A percentile compares a stretch with the other conserved stretches of the same genome.
phyloP scores from a whole-genome alignment of 2,113 vertebrate species.

The Notechis scutatus region DNA sequence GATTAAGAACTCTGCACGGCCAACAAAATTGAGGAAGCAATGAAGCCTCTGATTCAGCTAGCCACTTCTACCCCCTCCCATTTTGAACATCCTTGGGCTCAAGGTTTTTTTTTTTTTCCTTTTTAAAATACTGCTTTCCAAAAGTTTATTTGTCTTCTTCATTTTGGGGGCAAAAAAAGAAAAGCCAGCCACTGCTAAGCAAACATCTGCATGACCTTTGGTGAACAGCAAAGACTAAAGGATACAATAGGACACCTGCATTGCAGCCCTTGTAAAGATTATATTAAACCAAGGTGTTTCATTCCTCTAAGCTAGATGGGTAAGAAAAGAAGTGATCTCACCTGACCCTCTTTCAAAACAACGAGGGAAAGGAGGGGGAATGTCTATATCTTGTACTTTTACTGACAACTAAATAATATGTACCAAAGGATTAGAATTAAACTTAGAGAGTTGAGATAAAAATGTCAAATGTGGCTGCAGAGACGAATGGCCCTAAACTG shows the following conservation, averaged over 20 bases:
- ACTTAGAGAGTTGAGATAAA: constrained; percentile 45
- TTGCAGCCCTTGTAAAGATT: constrained; percentile 20
- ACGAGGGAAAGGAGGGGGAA: not conserved
- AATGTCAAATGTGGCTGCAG: constrained; percentile 25
- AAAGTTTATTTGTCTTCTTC: constrained; percentile 20
- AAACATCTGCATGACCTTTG: constrained; percentile 39
- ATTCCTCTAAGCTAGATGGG: constrained; percentile 36
- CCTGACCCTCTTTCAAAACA: constrained; percentile 35
- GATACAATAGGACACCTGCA: constrained; percentile 33
- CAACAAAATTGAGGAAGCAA: not conserved
- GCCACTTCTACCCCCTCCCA: not conserved
- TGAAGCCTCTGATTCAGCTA: not conserved
- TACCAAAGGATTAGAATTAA: constrained; percentile 50
- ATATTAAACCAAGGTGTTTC: constrained; percentile 18
- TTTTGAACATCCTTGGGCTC: not conserved
- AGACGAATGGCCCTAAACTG: constrained; percentile 22
- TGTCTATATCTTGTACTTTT: constrained; percentile 45
- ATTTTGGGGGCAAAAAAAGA: not conserved
- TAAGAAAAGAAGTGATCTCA: constrained; percentile 46
- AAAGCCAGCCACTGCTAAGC: not conserved
- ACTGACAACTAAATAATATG: constrained; percentile 43
- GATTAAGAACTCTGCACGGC: not conserved
- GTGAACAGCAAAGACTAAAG: constrained; percentile 4
- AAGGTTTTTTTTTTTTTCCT: not conserved
- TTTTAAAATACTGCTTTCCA: not conserved